Base-by-base conservation (phyloP, 1,140 invertebrate genomes). In the Andrena cerasifolii region DNA sequence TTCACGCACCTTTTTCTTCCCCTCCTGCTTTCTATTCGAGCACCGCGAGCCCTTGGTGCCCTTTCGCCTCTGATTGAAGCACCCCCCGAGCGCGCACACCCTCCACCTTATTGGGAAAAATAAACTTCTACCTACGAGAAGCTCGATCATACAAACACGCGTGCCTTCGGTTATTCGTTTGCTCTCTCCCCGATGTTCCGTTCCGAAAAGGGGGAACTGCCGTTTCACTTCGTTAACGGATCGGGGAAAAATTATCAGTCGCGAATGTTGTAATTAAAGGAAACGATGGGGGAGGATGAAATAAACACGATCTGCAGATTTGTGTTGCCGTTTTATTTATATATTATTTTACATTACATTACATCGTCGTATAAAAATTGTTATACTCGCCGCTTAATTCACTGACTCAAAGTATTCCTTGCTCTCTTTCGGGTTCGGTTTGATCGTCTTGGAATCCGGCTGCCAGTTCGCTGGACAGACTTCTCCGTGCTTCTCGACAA, bases 401-500 rank as follows among this genome's bases (percentile, higher is more conserved):
- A 94, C 92, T 78, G 94, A 94, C 79, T 95, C 91, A 88, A 97
- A 97, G 90, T 97, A 97, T 84, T 96, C 93, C 87, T 96, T 96
- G 77, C 96, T 96, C n/a, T 94, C 95, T 66, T 95, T 94, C 0
- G 96, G 96, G 91, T 96, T 95, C 1, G 97, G 97, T 89, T 97
- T 97, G 62, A 98, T 98, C 24, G 97, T 97, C 81, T 95, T 95
- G 2, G 95, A 93, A 24, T 96, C 95, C 14, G 96, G 96, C 78
- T 96, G 94, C 97, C 97, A 98, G 86, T 97, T 96, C 10, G 97
- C 97, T 53, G 97, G 97, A 87, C 97, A 98, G 16, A 98, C 97
- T 95, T 99, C 98, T 72, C 98, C 98, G 89, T 99, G 96, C 90
- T 98, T 95, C 79, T 99, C 98, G 58, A 97, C 95, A 94, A 98